These are phyloP conservation scores for Anagyrus pseudococci DNA, from an alignment of 2,888 invertebrate genomes.

Conservation along the genomic window DNA sequence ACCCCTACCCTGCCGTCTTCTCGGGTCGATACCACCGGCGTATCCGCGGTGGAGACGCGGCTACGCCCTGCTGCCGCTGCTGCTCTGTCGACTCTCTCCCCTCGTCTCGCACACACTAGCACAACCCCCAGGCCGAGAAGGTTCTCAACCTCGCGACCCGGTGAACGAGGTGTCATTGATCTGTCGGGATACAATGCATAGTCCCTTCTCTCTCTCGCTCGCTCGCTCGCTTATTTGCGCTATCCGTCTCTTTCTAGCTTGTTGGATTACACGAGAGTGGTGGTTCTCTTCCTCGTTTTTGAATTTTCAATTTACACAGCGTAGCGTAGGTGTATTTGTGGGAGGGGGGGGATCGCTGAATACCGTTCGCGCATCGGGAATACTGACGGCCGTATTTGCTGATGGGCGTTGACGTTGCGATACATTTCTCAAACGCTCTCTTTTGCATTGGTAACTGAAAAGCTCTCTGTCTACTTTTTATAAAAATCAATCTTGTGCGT, in stretches of 20 bases:
- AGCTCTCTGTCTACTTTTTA: no score
- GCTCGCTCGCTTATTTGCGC: background rate
- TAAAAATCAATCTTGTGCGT: no score
- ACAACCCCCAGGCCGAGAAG: conserved; percentile 41
- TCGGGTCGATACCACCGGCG: conserved; percentile 61
- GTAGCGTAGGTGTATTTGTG: no score
- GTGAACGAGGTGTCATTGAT: conserved; percentile 35
- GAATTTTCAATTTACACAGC: background rate
- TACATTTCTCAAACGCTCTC: no score
- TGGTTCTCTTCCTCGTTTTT: background rate
- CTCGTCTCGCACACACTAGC: no score
- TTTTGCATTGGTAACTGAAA: no score
- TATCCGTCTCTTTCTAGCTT: background rate
- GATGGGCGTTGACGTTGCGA: no score
- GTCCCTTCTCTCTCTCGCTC: background rate
- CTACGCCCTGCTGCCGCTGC: conserved; percentile 59
- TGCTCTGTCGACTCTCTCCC: conserved; percentile 29
- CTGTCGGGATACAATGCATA: background rate
- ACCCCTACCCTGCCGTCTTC: conserved; percentile 12
- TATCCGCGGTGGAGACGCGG: conserved; percentile 55
- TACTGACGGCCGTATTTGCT: no score
- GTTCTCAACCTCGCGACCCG: conserved; percentile 51
- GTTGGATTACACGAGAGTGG: background rate
- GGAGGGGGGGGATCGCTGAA: no score
- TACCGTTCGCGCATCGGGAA: no score